phyloP scores from a whole-genome alignment of 2,113 vertebrate genomes.

The Irena cyanogastra region DNA sequence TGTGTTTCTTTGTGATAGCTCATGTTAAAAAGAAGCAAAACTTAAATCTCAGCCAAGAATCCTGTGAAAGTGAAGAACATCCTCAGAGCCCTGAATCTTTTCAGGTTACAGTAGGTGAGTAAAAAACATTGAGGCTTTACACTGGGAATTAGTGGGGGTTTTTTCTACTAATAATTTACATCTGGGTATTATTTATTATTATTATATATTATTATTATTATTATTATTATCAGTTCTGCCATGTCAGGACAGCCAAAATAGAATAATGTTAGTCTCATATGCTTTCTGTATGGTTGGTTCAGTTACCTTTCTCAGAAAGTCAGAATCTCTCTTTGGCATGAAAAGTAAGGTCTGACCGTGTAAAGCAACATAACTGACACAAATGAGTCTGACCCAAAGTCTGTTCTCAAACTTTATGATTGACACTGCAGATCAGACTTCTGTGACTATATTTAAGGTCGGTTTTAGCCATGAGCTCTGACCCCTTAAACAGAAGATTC shows the following conservation, averaged over 20 bases:
- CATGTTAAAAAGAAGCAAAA: constrained; percentile 76
- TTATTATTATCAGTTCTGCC: background rate
- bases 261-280: background rate
- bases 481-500: background rate
- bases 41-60: constrained; percentile 54
- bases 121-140: background rate
- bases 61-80: constrained; percentile 60
- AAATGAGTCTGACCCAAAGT: background rate
- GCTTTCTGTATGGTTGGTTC: background rate
- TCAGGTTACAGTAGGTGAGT: constrained; percentile 77
- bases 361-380: background rate
- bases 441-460: background rate
- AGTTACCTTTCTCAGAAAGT: background rate
- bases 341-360: background rate
- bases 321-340: background rate
- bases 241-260: background rate
- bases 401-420: background rate
- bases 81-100: constrained; percentile 53
- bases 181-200: background rate
- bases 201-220: background rate
- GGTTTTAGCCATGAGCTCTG: background rate
- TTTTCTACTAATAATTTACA: background rate
- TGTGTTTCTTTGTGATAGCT: constrained; percentile 79
- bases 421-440: background rate
- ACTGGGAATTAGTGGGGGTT: background rate